Conservation (phyloP, 1,140 invertebrate species). For the Mesaphorura yosii region DNA sequence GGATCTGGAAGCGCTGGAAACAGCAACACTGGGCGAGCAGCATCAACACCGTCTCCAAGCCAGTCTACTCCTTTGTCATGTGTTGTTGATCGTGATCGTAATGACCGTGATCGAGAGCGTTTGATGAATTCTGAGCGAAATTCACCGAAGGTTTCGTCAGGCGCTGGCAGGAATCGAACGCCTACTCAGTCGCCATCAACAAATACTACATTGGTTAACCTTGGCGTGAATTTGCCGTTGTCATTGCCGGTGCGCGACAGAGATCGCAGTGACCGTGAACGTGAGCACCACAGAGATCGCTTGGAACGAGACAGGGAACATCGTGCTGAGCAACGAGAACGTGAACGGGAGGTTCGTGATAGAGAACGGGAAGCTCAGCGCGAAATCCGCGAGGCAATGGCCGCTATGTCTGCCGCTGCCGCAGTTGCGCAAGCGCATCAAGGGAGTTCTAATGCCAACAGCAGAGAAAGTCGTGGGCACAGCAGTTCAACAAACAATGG, state of each 20-base stretch:
- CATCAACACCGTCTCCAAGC: conserved; percentile 37
- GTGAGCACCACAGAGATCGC: conserved; percentile 37
- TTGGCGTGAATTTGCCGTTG: conserved; percentile 8
- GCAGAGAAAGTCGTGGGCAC: not conserved
- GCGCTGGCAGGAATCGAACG: conserved; percentile 26
- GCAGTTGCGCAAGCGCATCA: not conserved
- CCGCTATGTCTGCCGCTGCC: not conserved
- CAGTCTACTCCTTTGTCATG: conserved; percentile 39
- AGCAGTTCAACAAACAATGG: not conserved
- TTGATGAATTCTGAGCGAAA: too few relatives aligned
- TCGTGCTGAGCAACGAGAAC: conserved; percentile 30
- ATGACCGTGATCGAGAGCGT: too few relatives aligned
- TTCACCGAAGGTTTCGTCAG: conserved; percentile 26
- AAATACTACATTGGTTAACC: conserved; percentile 1
- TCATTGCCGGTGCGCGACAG: conserved; percentile 19
- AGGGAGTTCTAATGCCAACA: conserved; percentile 3
- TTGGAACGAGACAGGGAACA: conserved; percentile 12
- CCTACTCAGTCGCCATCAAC: conserved; percentile 31
- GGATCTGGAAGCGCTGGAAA: conserved; percentile 12
- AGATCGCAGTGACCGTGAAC: conserved; percentile 30
- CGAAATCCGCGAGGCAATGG: not conserved
- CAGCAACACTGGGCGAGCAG: conserved; percentile 28
- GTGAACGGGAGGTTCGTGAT: conserved; percentile 23
- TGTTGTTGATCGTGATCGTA: not conserved
- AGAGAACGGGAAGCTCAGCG: conserved; percentile 19